Evolutionary conservation across 1,140 invertebrate genomes (phyloP).

Genomic region (Monochamus saltuarius): DNA sequence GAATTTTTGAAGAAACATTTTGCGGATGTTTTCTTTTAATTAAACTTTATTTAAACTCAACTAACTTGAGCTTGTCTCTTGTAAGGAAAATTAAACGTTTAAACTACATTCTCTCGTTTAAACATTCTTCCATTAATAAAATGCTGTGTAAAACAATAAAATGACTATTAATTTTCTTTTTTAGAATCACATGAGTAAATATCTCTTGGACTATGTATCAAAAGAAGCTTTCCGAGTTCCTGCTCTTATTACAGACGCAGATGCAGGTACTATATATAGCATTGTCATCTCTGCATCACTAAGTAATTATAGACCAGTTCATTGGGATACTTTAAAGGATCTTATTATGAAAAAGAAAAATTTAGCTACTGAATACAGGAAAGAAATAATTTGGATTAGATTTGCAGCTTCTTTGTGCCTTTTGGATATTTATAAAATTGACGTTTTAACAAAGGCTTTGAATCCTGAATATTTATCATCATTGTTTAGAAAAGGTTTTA

Average conservation of each 20-base stretch:
- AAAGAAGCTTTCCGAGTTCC: constrained; percentile 51
- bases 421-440: constrained; percentile 57
- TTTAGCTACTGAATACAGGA: constrained; percentile 43
- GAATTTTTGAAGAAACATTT: no score
- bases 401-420: constrained; percentile 56
- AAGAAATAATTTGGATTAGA: constrained; percentile 53
- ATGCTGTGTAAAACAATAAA: no score
- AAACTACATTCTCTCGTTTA: no score
- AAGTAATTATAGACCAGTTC: constrained; percentile 60
- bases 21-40: no score
- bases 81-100: no score
- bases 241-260: constrained; percentile 21
- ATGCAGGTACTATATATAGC: constrained; percentile 50
- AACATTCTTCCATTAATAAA: no score
- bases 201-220: constrained; percentile 59
- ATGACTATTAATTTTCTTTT: no score
- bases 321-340: constrained; percentile 56
- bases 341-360: constrained; percentile 50
- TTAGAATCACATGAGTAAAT: constrained; percentile 57
- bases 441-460: constrained; percentile 56
- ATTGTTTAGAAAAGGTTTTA: constrained; percentile 45
- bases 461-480: constrained; percentile 51
- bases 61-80: no score
- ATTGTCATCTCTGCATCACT: constrained; percentile 56
- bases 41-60: no score